A percentile compares a stretch with the other conserved stretches of the same genome.
phyloP scores from a whole-genome alignment of 1,140 invertebrate genomes.

The Megathymus violae region DNA sequence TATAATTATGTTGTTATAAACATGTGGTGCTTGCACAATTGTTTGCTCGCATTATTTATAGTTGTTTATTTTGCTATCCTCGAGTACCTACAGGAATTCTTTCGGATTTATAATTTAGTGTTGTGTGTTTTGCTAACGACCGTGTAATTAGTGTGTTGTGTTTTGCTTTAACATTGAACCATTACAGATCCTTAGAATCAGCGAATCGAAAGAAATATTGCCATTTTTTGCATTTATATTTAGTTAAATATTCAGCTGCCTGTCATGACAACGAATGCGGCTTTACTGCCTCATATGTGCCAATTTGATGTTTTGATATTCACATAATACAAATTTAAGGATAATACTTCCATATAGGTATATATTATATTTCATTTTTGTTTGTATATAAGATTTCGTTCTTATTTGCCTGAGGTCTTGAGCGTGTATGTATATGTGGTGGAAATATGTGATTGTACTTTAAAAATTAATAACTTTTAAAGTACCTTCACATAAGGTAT shows the following conservation, averaged over 20 bases:
- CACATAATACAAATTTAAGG: constrained; percentile 38
- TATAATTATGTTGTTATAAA: constrained; percentile 43
- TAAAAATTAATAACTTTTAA: constrained; percentile 44
- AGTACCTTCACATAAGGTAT: constrained; percentile 66
- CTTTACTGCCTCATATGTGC: constrained; percentile 62
- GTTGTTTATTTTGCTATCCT: constrained; percentile 65
- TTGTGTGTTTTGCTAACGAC: constrained; percentile 55
- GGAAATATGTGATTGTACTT: constrained; percentile 63
- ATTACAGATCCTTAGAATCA: constrained; percentile 45
- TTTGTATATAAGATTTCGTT: constrained; percentile 38
- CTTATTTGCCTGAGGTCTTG: constrained; percentile 42
- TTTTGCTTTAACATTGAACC: constrained; percentile 48
- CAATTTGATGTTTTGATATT: constrained; percentile 51
- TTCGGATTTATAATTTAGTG: constrained; percentile 53
- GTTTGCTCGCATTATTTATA: constrained; percentile 63
- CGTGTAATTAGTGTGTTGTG: constrained; percentile 42
- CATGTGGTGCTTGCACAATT: constrained; percentile 66
- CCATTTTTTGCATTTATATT: constrained; percentile 82
- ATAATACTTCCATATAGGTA: constrained; percentile 51
- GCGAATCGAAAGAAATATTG: constrained; percentile 69
- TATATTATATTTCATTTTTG: constrained; percentile 44
- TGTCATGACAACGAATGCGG: constrained; percentile 71
- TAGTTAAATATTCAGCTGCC: constrained; percentile 65
- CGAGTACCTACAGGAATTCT: constrained; percentile 52
- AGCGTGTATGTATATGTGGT: constrained; percentile 48